Evolutionary conservation across 1,140 invertebrate genomes (phyloP), one percentile per base, ranked within the genome.

Genomic region (Leptopilina boulardi): DNA sequence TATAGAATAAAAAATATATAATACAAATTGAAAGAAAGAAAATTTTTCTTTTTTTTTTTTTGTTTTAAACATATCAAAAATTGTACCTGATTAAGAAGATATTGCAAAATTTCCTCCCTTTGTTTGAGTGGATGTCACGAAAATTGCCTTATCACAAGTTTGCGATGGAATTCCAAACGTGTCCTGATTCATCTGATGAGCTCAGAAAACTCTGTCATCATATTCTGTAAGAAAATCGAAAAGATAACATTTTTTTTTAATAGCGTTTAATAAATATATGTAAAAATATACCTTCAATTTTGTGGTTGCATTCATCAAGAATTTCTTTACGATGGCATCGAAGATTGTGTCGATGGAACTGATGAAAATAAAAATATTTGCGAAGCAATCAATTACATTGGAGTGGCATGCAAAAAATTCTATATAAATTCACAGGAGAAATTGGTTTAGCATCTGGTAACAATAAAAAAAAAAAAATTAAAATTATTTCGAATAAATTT

Each of bases 161-260:
- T 98, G 97, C 86, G 94, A 98, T 86, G 93, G 93, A 1, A 89
- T 92, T 0, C 66, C 87, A 3, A 95, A 98, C 2, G 81, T 99
- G 98, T 89, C 89, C 92, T 0, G 96, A 98, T 91, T 93, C 92
- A 0, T 95, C 95, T 1, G 97, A 98, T 88, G 95, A 96, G 86
- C 59, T 82, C 0, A 78, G 47, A 26, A 84, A 83, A 75, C 56
- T 88, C 11, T 88, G 87, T 41, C 82, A 82, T 74, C 85, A 84
- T 56, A 34, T 87, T 15, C 56, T 83, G 87, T 88, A 80, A 82
- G 84, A 77, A 51, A 19, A 34, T 56, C 21, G 19, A 6, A 13
- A 21, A 34, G 30, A 34, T 34, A 34, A 34, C 30, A 34, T 34
- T 34, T 6, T 34, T 34, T 6, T 6, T 51, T 51, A 51, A 34